Evolutionary conservation across 2,888 invertebrate species (phyloP).

Genomic region (Volucella inanis): DNA sequence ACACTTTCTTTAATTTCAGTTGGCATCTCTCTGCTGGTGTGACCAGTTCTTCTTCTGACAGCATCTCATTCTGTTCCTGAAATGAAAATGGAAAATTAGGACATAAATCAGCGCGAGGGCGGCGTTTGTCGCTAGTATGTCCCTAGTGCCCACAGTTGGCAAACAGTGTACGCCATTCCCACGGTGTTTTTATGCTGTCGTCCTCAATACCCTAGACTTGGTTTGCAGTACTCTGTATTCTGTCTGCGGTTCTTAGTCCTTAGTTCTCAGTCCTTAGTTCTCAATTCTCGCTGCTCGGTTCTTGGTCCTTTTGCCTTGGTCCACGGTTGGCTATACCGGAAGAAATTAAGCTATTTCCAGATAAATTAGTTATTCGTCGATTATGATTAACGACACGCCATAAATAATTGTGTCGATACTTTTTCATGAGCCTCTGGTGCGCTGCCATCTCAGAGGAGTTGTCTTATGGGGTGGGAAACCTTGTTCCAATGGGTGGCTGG

Average conservation of each 20-base stretch:
- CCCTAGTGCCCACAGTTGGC: constrained; percentile 18
- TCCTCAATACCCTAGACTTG: background rate
- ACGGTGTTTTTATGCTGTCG: background rate
- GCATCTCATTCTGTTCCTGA: constrained; percentile 62
- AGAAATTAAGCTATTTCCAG: constrained; percentile 74
- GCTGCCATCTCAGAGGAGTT: background rate
- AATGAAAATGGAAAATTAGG: constrained; percentile 74
- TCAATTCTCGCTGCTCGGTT: too few species aligned
- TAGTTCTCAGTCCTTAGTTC: too few species aligned
- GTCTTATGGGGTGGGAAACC: constrained; percentile 15
- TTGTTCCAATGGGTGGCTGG: constrained; percentile 10
- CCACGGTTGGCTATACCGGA: constrained; percentile 53
- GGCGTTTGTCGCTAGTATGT: constrained; percentile 60
- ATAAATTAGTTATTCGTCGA: constrained; percentile 74
- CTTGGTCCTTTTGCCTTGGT: background rate
- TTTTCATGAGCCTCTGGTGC: constrained; percentile 61
- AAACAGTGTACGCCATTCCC: constrained; percentile 2
- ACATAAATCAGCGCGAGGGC: constrained; percentile 70
- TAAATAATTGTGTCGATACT: constrained; percentile 73
- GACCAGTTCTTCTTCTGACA: constrained; percentile 47
- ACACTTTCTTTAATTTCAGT: constrained; percentile 66
- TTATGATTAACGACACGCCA: constrained; percentile 74
- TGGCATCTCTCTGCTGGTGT: constrained; percentile 48
- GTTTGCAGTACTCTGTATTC: too few species aligned
- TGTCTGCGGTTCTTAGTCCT: too few species aligned